Percentiles rank a stretch among this genome's conserved stretches.
Conservation (phyloP, 2,888 invertebrate species). For the Orthosia incerta region DNA sequence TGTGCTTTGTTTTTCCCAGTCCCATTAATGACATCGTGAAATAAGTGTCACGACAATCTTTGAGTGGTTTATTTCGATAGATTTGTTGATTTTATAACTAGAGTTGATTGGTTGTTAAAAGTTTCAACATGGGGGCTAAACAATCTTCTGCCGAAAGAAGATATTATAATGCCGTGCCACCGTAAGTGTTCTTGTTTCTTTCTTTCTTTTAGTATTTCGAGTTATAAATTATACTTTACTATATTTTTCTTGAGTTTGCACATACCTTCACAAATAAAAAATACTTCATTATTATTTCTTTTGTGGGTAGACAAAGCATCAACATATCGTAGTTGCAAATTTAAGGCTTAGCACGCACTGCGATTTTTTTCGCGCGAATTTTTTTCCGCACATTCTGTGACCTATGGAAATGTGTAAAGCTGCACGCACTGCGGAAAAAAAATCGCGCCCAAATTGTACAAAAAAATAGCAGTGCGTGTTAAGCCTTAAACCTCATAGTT, state of each 20-base stretch:
- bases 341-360: no score
- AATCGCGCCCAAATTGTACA: no score
- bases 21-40: background rate
- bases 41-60: background rate
- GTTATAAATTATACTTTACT: background rate
- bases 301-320: background rate
- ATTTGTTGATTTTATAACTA: background rate
- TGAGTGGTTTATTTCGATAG: background rate
- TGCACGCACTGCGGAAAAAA: no score
- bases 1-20: slow-evolving; percentile 11
- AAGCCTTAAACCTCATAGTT: no score
- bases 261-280: background rate
- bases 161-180: background rate
- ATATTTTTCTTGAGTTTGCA: background rate
- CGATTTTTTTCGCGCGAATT: no score
- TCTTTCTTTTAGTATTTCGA: background rate
- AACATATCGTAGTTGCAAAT: background rate
- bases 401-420: no score
- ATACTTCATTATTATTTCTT: background rate
- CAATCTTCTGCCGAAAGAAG: slow-evolving; percentile 22
- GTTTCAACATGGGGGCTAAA: slow-evolving; percentile 35
- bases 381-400: no score
- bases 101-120: background rate
- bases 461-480: no score
- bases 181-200: slow-evolving; percentile 22